Conservation (phyloP, 2,888 invertebrate species). For the Acleris literana region DNA sequence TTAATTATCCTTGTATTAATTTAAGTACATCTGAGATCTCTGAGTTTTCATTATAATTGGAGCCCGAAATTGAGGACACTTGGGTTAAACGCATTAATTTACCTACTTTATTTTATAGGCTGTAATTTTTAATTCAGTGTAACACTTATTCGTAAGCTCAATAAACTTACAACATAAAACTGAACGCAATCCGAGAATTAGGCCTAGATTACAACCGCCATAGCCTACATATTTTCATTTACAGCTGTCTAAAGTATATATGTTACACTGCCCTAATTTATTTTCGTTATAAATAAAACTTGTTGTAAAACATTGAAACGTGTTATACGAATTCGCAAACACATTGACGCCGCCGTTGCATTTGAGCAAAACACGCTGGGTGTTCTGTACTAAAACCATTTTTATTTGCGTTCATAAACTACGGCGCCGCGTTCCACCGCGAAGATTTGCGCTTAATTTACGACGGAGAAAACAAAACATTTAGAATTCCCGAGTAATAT, state of each 20-base stretch:
- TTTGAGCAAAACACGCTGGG: conserved; percentile 12
- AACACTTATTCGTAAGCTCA: not conserved
- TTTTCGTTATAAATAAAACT: conserved; percentile 19
- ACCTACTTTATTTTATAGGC: not conserved
- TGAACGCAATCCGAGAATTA: conserved; percentile 16
- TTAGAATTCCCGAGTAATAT: conserved; percentile 17
- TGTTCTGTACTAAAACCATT: conserved; percentile 18
- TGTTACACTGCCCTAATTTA: conserved; percentile 26
- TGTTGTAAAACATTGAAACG: conserved; percentile 19
- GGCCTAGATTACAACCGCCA: conserved; percentile 21
- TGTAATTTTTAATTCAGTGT: conserved; percentile 16
- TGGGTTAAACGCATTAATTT: not conserved
- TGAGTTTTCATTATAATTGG: too few relatives aligned
- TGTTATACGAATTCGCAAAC: conserved; percentile 17
- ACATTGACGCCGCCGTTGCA: not conserved
- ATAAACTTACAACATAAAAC: conserved; percentile 24
- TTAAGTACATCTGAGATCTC: too few relatives aligned
- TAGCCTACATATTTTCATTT: conserved; percentile 30
- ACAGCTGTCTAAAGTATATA: conserved; percentile 12
- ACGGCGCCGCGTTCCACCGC: conserved; percentile 4
- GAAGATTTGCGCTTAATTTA: conserved; percentile 17
- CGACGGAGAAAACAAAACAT: conserved; percentile 18
- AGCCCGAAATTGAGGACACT: not conserved
- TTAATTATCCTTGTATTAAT: conserved; percentile 1
- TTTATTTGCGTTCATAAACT: conserved; percentile 18